Percentiles rank a stretch among this genome's conserved stretches.
Evolutionary conservation across 1,140 invertebrate genomes (phyloP).

Genomic region (Drosophila subobscura): DNA sequence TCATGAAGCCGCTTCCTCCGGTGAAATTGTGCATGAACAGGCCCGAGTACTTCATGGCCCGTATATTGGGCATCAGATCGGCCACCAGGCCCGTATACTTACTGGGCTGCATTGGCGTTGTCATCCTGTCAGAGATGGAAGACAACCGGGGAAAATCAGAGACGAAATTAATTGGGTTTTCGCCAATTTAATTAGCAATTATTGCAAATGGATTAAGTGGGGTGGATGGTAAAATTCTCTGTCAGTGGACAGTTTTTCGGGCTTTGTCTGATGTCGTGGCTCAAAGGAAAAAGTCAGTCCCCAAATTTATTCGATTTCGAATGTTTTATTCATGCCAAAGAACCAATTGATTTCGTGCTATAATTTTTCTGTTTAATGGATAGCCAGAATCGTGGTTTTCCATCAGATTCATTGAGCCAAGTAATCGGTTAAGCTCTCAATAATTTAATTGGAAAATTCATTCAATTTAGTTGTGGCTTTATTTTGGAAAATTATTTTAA

Average conservation of each 20-base stretch:
- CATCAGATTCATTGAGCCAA: no score
- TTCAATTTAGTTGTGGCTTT: no score
- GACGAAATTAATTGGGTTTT: constrained; percentile 31
- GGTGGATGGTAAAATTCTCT: constrained; percentile 1
- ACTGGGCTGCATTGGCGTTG: constrained; percentile 65
- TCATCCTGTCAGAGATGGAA: constrained; percentile 38
- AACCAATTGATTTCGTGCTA: no score
- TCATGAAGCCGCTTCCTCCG: constrained; percentile 85
- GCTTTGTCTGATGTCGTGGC: not conserved
- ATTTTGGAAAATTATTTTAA: no score
- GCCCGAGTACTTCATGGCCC: constrained; percentile 89
- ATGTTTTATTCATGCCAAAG: constrained; percentile 37
- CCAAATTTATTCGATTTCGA: constrained; percentile 21
- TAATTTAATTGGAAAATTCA: no score
- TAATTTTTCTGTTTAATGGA: no score
- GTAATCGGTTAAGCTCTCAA: no score
- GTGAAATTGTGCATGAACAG: constrained; percentile 92
- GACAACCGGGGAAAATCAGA: constrained; percentile 6
- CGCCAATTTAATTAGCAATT: constrained; percentile 30
- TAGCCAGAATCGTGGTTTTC: no score
- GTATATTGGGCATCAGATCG: constrained; percentile 92
- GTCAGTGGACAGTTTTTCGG: not conserved
- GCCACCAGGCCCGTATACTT: constrained; percentile 88
- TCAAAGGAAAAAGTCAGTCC: constrained; percentile 12
- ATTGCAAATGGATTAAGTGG: constrained; percentile 5